Percentiles rank a stretch among this genome's conserved stretches.
Evolutionary conservation across 2,888 invertebrate genomes (phyloP).

Genomic region (Plagodis dolabraria): DNA sequence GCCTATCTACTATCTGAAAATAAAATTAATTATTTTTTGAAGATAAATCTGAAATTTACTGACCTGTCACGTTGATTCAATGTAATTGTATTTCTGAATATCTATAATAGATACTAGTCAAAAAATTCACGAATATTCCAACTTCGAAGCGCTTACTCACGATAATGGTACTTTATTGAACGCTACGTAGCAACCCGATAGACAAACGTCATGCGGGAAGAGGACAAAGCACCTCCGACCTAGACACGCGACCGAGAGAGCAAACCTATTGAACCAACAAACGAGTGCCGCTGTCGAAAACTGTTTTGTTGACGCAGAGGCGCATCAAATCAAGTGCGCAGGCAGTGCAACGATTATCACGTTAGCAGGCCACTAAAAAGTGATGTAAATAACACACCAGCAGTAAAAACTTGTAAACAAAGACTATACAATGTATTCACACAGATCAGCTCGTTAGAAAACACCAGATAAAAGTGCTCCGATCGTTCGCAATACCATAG

Average conservation of each 20-base stretch:
- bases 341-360: slow-evolving; percentile 81
- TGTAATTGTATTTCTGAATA: no score
- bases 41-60: no score
- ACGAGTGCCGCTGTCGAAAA: slow-evolving; percentile 52
- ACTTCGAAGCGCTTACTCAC: no score
- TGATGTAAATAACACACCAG: slow-evolving; percentile 78
- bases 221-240: slow-evolving; percentile 48
- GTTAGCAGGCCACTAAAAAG: slow-evolving; percentile 75
- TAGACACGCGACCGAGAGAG: slow-evolving; percentile 65
- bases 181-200: slow-evolving; percentile 55
- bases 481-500: slow-evolving; percentile 63
- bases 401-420: slow-evolving; percentile 66
- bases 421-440: slow-evolving; percentile 56
- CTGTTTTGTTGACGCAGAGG: slow-evolving; percentile 73
- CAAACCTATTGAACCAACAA: slow-evolving; percentile 48
- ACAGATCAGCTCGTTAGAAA: slow-evolving; percentile 33
- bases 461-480: slow-evolving; percentile 52
- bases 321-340: slow-evolving; percentile 81
- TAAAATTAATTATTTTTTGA: no score
- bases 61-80: no score
- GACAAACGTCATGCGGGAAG: slow-evolving; percentile 60
- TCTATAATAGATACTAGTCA: no score
- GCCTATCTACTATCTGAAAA: no score
- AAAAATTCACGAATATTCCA: no score
- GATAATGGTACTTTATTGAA: slow-evolving; percentile 1